These are phyloP conservation scores for Drosophila histrio DNA, from an alignment of 2,888 invertebrate species.

Conservation along the genomic window DNA sequence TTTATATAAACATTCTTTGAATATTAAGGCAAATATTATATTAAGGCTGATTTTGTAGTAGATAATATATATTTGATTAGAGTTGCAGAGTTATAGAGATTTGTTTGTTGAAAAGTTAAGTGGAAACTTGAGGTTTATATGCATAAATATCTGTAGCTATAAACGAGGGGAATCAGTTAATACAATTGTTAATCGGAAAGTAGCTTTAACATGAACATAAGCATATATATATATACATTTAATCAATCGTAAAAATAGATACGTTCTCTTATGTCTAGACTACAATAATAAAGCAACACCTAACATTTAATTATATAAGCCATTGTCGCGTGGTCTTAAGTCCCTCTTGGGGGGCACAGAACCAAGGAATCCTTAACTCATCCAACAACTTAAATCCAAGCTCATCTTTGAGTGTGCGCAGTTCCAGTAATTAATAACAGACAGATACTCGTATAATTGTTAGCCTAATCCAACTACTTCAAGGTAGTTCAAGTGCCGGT, in stretches of 20 bases:
- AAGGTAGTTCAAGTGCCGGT: slow-evolving; percentile 60
- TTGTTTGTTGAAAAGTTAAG: background rate
- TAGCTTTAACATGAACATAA: slow-evolving; percentile 26
- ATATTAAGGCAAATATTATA: slow-evolving; percentile 15
- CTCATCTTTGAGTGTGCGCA: slow-evolving; percentile 56
- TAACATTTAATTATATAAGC: slow-evolving; percentile 38
- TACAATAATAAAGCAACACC: slow-evolving; percentile 75
- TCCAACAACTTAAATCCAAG: slow-evolving; percentile 37
- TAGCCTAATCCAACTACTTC: slow-evolving; percentile 33
- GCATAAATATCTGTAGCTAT: background rate
- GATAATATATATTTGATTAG: background rate
- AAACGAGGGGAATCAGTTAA: slow-evolving; percentile 13
- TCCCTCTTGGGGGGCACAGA: background rate
- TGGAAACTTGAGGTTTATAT: background rate
- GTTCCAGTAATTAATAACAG: slow-evolving; percentile 42
- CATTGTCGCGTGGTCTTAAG: background rate
- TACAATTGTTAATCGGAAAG: background rate
- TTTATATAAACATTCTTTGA: slow-evolving; percentile 10
- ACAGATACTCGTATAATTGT: slow-evolving; percentile 1
- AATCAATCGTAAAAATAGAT: slow-evolving; percentile 16
- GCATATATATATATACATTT: slow-evolving; percentile 10
- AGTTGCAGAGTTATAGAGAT: background rate
- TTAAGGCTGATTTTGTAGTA: slow-evolving; percentile 7
- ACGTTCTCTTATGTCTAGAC: slow-evolving; percentile 36
- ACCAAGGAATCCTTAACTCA: slow-evolving; percentile 25